Evolutionary conservation across 92 coral and sea anemone genomes (phyloP).

Genomic region (Anthopleura xanthogrammica): DNA sequence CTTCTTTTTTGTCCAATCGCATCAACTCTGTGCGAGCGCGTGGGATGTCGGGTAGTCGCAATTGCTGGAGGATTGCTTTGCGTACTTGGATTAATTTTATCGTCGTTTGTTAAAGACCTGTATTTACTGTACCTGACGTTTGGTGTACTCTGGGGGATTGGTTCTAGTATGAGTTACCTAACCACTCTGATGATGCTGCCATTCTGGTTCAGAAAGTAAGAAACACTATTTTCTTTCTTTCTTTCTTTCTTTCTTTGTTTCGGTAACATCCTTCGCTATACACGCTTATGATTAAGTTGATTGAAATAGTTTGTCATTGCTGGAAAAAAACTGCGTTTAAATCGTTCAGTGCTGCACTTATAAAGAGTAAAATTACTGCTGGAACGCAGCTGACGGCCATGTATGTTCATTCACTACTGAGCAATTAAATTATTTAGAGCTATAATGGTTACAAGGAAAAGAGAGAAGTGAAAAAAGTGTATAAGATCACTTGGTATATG

Average conservation of each 20-base stretch:
- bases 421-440: too few species aligned
- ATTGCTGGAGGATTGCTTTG: conserved; percentile 80
- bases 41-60: conserved; percentile 91
- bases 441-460: too few species aligned
- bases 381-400: too few species aligned
- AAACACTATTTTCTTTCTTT: background rate
- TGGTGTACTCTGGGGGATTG: conserved; percentile 90
- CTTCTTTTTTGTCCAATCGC: conserved; percentile 89
- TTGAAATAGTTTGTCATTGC: too few species aligned
- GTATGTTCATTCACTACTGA: too few species aligned
- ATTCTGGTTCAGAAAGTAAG: conserved; percentile 88
- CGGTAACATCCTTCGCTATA: too few species aligned
- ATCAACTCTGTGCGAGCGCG: conserved; percentile 85
- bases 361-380: too few species aligned
- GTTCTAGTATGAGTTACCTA: conserved; percentile 85
- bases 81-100: conserved; percentile 65
- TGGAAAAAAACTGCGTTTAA: too few species aligned
- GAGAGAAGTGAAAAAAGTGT: too few species aligned
- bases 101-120: conserved; percentile 74
- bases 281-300: background rate
- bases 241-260: background rate
- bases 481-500: too few species aligned
- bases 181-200: conserved; percentile 86
- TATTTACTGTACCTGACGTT: conserved; percentile 74
- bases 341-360: too few species aligned